phyloP scores from a whole-genome alignment of 1,140 invertebrate genomes.

The Piezodorus guildinii region DNA sequence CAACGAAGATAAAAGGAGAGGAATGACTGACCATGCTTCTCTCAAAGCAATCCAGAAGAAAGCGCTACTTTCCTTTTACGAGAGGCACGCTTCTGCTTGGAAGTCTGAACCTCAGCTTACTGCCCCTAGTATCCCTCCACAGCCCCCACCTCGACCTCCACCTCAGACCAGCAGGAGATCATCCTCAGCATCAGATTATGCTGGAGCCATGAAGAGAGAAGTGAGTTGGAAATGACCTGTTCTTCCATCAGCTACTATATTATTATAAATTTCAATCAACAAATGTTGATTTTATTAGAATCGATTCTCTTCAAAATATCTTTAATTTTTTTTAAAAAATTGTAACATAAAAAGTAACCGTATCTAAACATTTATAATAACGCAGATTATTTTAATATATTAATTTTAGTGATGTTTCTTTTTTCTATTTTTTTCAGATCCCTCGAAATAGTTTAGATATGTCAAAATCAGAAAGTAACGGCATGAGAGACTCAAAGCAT shows the following conservation, averaged over 20 bases:
- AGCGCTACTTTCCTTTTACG: slow-evolving; percentile 72
- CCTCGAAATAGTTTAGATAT: slow-evolving; percentile 18
- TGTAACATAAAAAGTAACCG: too few relatives aligned
- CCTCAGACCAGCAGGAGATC: slow-evolving; percentile 46
- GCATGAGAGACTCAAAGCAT: slow-evolving; percentile 34
- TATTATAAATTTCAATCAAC: not conserved
- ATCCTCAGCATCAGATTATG: slow-evolving; percentile 56
- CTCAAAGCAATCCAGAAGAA: slow-evolving; percentile 80
- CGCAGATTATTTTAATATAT: too few relatives aligned
- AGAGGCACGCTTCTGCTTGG: slow-evolving; percentile 55
- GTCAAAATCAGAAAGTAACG: slow-evolving; percentile 19
- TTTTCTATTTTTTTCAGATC: slow-evolving; percentile 5
- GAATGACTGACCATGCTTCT: slow-evolving; percentile 43
- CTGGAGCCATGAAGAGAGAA: slow-evolving; percentile 7
- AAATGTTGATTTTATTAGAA: too few relatives aligned
- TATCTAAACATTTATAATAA: too few relatives aligned
- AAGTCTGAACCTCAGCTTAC: slow-evolving; percentile 48
- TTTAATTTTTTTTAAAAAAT: too few relatives aligned
- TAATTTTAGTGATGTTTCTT: not conserved
- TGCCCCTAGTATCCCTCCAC: slow-evolving; percentile 20
- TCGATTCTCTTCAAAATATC: too few relatives aligned
- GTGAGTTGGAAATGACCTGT: not conserved
- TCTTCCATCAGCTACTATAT: not conserved
- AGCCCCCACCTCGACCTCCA: slow-evolving; percentile 37
- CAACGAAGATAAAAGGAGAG: slow-evolving; percentile 32